Evolutionary conservation across 2,888 invertebrate species (phyloP), one percentile per base, ranked within the genome.

Genomic region (Acheta domesticus): DNA sequence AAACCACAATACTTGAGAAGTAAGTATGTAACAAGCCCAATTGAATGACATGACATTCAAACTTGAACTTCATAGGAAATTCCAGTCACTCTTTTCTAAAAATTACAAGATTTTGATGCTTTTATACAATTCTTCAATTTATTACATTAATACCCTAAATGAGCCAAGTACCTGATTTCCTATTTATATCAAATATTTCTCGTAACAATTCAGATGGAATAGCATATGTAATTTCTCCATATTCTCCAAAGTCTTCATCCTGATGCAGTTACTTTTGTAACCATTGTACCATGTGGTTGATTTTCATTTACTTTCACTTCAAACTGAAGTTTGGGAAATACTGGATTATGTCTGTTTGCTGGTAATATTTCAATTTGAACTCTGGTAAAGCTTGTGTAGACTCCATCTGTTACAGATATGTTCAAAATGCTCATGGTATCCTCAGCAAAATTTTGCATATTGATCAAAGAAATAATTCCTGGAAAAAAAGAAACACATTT

Each of bases 341-440:
- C 89, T 14, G 97, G 97, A 83, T 93, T 89, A 86, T 92, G 91
- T 83, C 90, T 89, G 88, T 97, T 97, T 81, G 94, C 92, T 12
- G 95, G 92, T 80, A 94, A 88, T 82, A 93, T 90, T 84, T 93
- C 91, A 77, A 96, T 92, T 88, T 94, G 94, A 20, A 95, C 90
- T 82, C 95, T 89, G 1, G 96, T 92, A 87, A 94, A 97, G 83
- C 92, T 94, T 12, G 96, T 96, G 88, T 96, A 97, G 73, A 98
- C 96, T 50, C 98, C 98, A 88, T 99, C 98, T 79, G 96, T 95
- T 74, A 96, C 98, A 1, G 97, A 97, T 50, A 98, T 93, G 88
- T 98, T 98, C 81, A 98, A 89, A 81, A 91, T 87, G 84, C 92
- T 92, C 79, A 89, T 88, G 78, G 91, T 89, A 82, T 90, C 89